These are phyloP conservation scores for Trichomycterus rosablanca DNA, from an alignment of 2,113 vertebrate species.

Conservation along the genomic window DNA sequence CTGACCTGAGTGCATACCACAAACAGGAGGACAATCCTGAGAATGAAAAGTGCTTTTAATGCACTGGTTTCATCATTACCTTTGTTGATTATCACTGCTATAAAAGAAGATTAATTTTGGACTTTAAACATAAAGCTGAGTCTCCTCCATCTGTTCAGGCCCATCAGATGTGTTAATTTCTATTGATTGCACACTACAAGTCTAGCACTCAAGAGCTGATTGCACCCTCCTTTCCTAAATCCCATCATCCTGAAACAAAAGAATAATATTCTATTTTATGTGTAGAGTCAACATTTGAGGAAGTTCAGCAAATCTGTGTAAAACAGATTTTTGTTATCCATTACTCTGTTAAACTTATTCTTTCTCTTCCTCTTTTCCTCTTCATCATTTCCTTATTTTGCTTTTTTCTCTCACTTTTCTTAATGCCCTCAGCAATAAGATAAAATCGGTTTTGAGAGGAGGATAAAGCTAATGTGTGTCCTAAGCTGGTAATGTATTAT, in stretches of 20 bases:
- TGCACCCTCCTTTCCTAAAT: conserved; percentile 1
- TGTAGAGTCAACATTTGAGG: conserved; percentile 23
- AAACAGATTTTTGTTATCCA: conserved; percentile 17
- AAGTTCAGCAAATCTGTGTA: conserved; percentile 27
- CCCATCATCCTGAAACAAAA: conserved; percentile 22
- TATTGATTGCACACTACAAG: conserved; percentile 30
- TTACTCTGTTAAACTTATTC: conserved; percentile 1
- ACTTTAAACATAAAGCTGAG: conserved; percentile 11
- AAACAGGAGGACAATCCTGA: neutral
- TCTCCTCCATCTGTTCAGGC: conserved; percentile 30
- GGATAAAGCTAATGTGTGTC: conserved; percentile 17
- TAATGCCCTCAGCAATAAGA: conserved; percentile 7
- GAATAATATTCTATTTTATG: conserved; percentile 33
- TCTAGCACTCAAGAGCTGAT: conserved; percentile 6
- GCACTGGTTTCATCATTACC: neutral
- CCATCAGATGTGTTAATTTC: conserved; percentile 31
- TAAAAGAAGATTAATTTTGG: neutral
- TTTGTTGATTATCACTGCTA: neutral
- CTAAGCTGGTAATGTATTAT: conserved; percentile 10
- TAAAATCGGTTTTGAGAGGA: conserved; percentile 21
- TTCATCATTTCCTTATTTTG: neutral
- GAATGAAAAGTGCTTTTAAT: neutral
- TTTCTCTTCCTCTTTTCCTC: conserved; percentile 34
- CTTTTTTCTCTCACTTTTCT: neutral
- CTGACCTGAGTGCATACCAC: too few relatives aligned